Conservation (phyloP, 2,113 vertebrate species). For the Thryonomys swinderianus region DNA sequence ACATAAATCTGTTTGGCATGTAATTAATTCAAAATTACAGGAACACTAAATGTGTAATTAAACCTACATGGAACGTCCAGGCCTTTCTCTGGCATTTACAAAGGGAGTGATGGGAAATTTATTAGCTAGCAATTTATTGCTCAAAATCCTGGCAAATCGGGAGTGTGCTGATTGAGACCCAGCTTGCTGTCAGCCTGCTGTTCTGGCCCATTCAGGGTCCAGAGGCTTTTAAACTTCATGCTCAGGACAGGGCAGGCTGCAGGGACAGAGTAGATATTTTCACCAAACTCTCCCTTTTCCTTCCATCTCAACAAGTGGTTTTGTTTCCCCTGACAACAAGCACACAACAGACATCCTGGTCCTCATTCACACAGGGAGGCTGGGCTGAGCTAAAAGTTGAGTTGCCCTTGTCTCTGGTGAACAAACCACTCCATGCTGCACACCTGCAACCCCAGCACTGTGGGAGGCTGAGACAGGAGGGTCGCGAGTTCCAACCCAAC, state of each 20-base stretch:
- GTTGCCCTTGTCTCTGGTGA: background rate
- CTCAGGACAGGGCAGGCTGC: constrained; percentile 71
- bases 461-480: background rate
- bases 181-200: constrained; percentile 82
- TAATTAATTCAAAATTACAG: constrained; percentile 93
- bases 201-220: constrained; percentile 83
- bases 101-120: constrained; percentile 88
- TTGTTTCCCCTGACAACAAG: background rate
- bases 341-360: background rate
- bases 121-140: constrained; percentile 89
- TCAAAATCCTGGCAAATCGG: constrained; percentile 88
- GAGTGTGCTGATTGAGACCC: constrained; percentile 87
- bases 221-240: constrained; percentile 80
- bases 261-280: constrained; percentile 38
- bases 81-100: constrained; percentile 91
- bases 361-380: background rate
- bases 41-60: constrained; percentile 91
- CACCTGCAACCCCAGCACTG: background rate
- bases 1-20: constrained; percentile 91
- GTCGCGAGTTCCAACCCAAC: background rate
- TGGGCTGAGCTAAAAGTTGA: background rate
- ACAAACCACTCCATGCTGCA: rapidly evolving
- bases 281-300: constrained; percentile 11
- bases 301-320: constrained; percentile 67
- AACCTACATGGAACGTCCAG: constrained; percentile 87